These are phyloP conservation scores for Macrotis lagotis DNA, from an alignment of 2,113 vertebrate genomes.

Conservation along the genomic window DNA sequence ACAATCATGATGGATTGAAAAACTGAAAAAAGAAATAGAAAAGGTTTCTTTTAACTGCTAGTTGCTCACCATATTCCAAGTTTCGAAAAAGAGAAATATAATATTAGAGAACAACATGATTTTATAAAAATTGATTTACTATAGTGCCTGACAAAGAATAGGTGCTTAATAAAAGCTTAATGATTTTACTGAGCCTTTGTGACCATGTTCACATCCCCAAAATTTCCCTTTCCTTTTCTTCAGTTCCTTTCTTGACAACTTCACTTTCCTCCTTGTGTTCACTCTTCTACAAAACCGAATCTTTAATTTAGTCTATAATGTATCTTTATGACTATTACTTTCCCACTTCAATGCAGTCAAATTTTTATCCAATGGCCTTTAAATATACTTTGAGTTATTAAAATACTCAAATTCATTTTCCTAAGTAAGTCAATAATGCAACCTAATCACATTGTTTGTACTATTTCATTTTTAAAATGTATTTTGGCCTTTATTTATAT, in stretches of 20 bases:
- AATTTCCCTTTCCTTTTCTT: neutral
- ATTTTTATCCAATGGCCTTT: conserved; percentile 48
- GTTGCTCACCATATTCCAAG: neutral
- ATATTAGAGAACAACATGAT: neutral
- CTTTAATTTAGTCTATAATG: neutral
- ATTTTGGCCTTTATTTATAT: conserved; percentile 32
- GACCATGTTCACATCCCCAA: neutral
- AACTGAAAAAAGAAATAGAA: neutral
- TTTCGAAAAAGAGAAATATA: neutral
- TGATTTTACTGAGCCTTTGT: neutral
- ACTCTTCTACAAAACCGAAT: neutral
- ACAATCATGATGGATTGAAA: neutral
- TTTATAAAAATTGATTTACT: neutral
- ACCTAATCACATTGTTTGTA: neutral
- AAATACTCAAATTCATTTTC: conserved; percentile 56
- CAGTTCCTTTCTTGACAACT: neutral
- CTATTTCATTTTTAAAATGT: conserved; percentile 43
- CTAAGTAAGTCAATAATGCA: conserved; percentile 38
- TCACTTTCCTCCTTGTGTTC: neutral
- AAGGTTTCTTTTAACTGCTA: neutral
- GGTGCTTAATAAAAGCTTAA: neutral
- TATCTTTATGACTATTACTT: neutral
- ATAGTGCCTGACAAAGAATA: neutral
- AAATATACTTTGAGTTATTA: conserved; percentile 47
- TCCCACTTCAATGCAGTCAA: conserved; percentile 25